Evolutionary conservation across 2,888 invertebrate species (phyloP), one percentile per base, ranked within the genome.

Genomic region (Celastrina argiolus): DNA sequence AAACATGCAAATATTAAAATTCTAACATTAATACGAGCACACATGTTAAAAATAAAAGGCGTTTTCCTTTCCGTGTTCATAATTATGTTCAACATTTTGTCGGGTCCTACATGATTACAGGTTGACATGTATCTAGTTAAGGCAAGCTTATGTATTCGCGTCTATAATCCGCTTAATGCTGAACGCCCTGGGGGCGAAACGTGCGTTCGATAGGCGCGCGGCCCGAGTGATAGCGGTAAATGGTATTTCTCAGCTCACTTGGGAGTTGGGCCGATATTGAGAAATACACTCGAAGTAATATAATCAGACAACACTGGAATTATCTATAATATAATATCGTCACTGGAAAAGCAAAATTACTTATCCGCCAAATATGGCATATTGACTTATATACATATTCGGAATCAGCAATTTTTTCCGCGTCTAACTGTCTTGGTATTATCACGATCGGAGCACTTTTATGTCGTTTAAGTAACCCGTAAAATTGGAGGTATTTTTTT

Each of bases 111-210:
- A n/a, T 64, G 56, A 36, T 56, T 51, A 58, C n/a, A 65, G 41
- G 41, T 41, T 31, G 41, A 16, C 31, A 16, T 12, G 12, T 12
- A 58, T 56, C 41, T 42, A 58, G 56, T 28, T 31, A 41, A 65
- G 26, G 31, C 84, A 83, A 83, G 79, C 74, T 77, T 76, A 78
- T 80, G 78, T 79, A 78, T 78, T 78, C 78, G 78, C 77, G 81
- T 78, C 76, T 78, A 76, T 84, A 87, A 85, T 84, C 81, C 80
- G 81, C 76, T 87, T 86, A 85, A 85, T 81, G 82, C 79, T 71
- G 73, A 76, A 72, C 78, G 82, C 84, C 82, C 73, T 76, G 73
- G 78, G 5, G 84, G 73, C 66, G 70, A 73, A 74, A 82, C 83
- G 83, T 84, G 84, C 76, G 73, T 70, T 66, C 64, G 42, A 64